Conservation (phyloP, 2,797 vertebrate species). For the Poecilia picta region DNA sequence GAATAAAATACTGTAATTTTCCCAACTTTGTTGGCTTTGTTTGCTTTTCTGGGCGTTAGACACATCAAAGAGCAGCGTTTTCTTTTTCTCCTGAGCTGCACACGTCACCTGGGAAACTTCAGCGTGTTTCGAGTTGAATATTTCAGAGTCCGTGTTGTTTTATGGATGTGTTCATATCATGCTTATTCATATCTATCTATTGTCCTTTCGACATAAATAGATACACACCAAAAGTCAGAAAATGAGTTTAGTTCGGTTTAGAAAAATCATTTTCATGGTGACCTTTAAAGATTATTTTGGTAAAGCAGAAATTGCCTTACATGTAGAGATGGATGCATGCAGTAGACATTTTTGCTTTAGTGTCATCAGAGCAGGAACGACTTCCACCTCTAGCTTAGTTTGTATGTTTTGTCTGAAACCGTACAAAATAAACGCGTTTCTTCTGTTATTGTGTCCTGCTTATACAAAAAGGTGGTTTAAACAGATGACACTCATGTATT, state of each 20-base stretch:
- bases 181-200: not conserved
- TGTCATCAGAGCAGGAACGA: conserved; percentile 9
- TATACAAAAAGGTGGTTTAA: not conserved
- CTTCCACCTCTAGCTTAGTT: conserved; percentile 12
- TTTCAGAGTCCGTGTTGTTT: conserved; percentile 30
- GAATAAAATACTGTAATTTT: conserved; percentile 6
- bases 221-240: not conserved
- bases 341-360: conserved; percentile 29
- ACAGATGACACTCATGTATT: not conserved
- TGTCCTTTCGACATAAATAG: not conserved
- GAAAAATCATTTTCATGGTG: conserved; percentile 26
- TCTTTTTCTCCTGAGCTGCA: conserved; percentile 17
- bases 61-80: conserved; percentile 18
- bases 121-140: conserved; percentile 19
- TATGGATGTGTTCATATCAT: conserved; percentile 21
- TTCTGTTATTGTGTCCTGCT: not conserved
- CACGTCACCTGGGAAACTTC: not conserved
- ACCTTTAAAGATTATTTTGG: not conserved
- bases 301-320: conserved; percentile 5
- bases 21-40: conserved; percentile 12
- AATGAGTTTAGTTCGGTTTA: conserved; percentile 7
- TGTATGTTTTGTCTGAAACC: conserved; percentile 1
- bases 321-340: not conserved
- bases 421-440: not conserved
- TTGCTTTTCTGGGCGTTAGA: conserved; percentile 28